phyloP scores from a whole-genome alignment of 1,140 invertebrate genomes.

The Colletes latitarsis region DNA sequence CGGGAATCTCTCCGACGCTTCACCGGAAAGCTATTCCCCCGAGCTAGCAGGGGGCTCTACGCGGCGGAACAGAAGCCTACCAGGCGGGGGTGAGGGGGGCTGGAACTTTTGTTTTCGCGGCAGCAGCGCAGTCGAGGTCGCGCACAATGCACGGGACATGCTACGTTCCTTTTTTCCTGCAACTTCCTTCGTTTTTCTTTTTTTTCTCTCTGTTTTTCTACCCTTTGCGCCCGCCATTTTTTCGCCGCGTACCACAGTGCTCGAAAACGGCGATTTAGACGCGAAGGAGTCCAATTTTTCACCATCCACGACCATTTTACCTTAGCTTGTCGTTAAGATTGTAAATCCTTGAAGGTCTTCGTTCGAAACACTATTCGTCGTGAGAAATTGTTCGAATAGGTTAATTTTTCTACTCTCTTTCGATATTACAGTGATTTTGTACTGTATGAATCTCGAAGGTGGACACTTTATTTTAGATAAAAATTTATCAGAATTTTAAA shows the following conservation, averaged over 20 bases:
- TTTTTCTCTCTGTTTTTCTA: not conserved
- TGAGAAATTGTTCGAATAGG: no score
- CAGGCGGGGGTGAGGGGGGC: not conserved
- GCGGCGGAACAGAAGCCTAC: constrained; percentile 25
- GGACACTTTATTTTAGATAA: no score
- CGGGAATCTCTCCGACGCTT: constrained; percentile 48
- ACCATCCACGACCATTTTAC: no score
- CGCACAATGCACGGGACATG: constrained; percentile 53
- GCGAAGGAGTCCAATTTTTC: not conserved
- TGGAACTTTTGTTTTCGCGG: constrained; percentile 59
- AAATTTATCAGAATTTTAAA: no score
- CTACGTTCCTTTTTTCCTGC: not conserved
- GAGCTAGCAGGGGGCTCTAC: constrained; percentile 21
- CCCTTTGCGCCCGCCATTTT: constrained; percentile 39
- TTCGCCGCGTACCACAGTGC: constrained; percentile 26
- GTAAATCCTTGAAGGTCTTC: no score
- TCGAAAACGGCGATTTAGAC: constrained; percentile 28
- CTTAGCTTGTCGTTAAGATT: no score
- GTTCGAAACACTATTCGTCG: no score
- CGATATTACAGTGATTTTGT: no score
- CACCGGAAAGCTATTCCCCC: constrained; percentile 47
- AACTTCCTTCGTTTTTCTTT: no score
- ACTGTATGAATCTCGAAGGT: no score
- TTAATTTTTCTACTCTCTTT: no score
- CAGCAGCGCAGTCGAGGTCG: constrained; percentile 32